phyloP scores from a whole-genome alignment of 2,113 vertebrate genomes.

The Charadrius vociferus region DNA sequence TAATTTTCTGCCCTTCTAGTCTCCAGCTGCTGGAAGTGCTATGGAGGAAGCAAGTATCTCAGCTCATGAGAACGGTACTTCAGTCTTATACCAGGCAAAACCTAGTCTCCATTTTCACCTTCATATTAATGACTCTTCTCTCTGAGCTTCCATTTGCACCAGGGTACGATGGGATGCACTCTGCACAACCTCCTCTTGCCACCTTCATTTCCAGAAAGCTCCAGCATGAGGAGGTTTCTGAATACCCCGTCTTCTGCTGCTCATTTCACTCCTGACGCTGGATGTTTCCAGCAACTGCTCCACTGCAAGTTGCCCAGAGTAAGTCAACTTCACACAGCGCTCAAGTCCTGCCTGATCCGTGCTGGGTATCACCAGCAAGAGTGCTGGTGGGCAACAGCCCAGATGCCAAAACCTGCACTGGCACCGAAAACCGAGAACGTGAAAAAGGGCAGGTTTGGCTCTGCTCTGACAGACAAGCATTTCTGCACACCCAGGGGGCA shows the following conservation, averaged over 20 bases:
- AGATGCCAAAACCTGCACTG: background rate
- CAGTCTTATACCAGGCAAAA: background rate
- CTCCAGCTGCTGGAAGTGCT: background rate
- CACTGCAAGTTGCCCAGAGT: background rate
- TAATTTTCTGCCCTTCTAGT: background rate
- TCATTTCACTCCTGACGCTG: background rate
- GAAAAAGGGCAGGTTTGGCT: background rate
- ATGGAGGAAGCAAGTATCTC: background rate
- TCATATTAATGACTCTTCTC: background rate
- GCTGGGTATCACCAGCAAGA: background rate
- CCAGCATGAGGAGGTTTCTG: background rate
- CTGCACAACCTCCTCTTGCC: background rate
- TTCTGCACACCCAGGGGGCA: background rate
- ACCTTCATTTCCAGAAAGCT: background rate
- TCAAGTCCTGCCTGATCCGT: background rate
- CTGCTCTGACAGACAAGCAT: background rate
- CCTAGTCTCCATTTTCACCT: background rate
- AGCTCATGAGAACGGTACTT: background rate
- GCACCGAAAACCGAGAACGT: background rate
- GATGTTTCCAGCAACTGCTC: background rate
- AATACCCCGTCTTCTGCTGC: background rate
- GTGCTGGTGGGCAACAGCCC: background rate
- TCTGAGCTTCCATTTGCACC: background rate
- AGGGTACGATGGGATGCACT: accelerated
- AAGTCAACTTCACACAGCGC: background rate